Evolutionary conservation across 1,140 invertebrate species (phyloP), one percentile per base, ranked within the genome.

Genomic region (Drosophila ercepeae): DNA sequence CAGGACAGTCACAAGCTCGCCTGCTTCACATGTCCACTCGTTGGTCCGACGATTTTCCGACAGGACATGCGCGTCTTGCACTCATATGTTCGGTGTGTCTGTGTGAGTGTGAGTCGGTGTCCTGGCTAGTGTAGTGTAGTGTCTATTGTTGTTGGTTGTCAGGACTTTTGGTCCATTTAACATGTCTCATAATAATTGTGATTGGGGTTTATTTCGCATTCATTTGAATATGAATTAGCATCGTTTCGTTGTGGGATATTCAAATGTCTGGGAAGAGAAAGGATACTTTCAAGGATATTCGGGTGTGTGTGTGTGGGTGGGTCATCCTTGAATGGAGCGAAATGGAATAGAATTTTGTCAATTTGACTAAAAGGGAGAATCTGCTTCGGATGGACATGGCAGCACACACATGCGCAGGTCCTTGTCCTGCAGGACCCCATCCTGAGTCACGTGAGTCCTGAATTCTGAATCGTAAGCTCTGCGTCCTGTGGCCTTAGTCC

Each of bases 121-220:
- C 13, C 45, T 16, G 21, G n/a, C 19, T 46, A 34, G 21, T 45
- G 44, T 48, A 48, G 54, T 39, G 46, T 32, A 11, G 29, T n/a
- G 29, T n/a, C 9, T n/a, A 34, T 61, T 81, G 60, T 61, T 76
- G 72, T 61, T 64, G 79, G 59, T 46, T 48, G 72, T 75, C 52
- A 90, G 88, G 88, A 90, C 82, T 90, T 83, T 90, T 89, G 88
- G 88, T 88, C 88, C 88, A 89, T 89, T 89, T 89, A 89, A 89
- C 88, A 89, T 89, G 88, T 90, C 88, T 89, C 82, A 82, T 89
- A 89, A 90, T 90, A 89, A 90, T 89, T 88, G 82, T 79, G 82
- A 89, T 90, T 89, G 82, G 89, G 82, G 89, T 90, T 90, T 77
- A 88, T 68, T 88, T 79, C 69, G 82, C 75, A 83, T 90, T 88